Evolutionary conservation across 2,113 vertebrate species (phyloP), one percentile per base, ranked within the genome.

Genomic region (Blennius ocellaris): DNA sequence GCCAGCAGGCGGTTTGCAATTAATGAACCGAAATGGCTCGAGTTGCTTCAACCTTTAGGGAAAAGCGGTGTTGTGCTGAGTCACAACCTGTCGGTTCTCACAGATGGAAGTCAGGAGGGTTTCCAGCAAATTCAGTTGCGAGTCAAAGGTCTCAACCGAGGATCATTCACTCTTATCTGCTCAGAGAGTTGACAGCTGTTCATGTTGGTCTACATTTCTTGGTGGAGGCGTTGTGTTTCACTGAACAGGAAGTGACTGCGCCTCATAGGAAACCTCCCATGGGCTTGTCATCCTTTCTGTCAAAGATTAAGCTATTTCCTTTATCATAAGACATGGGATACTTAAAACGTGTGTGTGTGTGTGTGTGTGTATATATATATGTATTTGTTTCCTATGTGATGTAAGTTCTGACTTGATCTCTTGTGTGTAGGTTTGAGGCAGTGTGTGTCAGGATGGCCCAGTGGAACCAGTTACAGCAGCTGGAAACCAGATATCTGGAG

Each of bases 391-490:
- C 6, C 8, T 15, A 1, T 0, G 40, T 39, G 4, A 16, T 63
- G 10, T 3, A 11, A 63, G 6, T 53, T 12, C 7, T 12, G 16
- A 30, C 41, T 6, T 6, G 1, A 5, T 58, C 0, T 38, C 17
- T 43, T 56, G 6, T 79, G 3, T 51, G 36, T 6, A 73, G 85
- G 45, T 67, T 76, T 57, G 21, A 61, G 81, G 64, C 76, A 61
- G 67, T 53, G 14, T 73, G 38, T 60, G 88, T 82, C 94, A 96
- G 82, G 82, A 99, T 99, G 98, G 96, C 98, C 3, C 97, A 99
- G 88, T 99, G 98, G 98, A 99, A 99, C 90, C 97, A 99, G 94
- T 94, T 99, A 16, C 98, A 99, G 93, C 97, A 99, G 93, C 93
- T 99, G 49, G 97, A 99, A 90, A 97, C 97, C 0, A 93, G 97